Evolutionary conservation across 2,797 vertebrate genomes (phyloP).

Genomic region (Gymnodraco acuticeps): DNA sequence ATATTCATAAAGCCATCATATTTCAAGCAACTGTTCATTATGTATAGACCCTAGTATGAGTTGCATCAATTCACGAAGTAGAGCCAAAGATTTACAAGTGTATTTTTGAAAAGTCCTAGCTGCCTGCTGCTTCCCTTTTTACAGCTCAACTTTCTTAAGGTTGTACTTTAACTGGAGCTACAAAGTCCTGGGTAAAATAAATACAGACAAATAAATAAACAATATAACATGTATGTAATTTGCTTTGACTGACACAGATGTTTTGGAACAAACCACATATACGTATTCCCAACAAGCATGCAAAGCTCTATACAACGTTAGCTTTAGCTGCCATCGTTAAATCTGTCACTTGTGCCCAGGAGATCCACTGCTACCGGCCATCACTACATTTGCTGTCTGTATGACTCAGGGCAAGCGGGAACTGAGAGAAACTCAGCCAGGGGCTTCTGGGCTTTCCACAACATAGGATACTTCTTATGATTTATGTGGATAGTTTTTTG

Average conservation of each 20-base stretch:
- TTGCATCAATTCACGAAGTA: constrained; percentile 14
- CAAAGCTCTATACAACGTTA: constrained; percentile 69
- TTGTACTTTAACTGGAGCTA: background rate
- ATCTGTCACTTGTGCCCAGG: constrained; percentile 72
- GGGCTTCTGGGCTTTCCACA: constrained; percentile 56
- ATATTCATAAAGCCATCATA: constrained; percentile 59
- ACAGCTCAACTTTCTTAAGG: background rate
- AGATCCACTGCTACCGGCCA: constrained; percentile 57
- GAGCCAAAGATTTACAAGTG: constrained; percentile 15
- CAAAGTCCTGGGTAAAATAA: background rate
- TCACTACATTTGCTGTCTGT: constrained; percentile 58
- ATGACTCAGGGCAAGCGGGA: constrained; percentile 48
- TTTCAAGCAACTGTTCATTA: constrained; percentile 71
- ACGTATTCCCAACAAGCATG: constrained; percentile 36
- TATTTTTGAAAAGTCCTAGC: background rate
- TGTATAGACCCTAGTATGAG: constrained; percentile 54
- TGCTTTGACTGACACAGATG: constrained; percentile 14
- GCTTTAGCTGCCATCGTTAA: constrained; percentile 69
- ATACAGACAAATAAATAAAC: constrained; percentile 15
- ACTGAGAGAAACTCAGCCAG: constrained; percentile 40
- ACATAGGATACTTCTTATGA: constrained; percentile 59
- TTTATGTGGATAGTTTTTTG: constrained; percentile 66
- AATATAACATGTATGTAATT: constrained; percentile 30
- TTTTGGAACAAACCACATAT: constrained; percentile 47
- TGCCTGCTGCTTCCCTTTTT: background rate